Conservation (phyloP, 2,888 invertebrate species). For the Drosophila barbarae region DNA sequence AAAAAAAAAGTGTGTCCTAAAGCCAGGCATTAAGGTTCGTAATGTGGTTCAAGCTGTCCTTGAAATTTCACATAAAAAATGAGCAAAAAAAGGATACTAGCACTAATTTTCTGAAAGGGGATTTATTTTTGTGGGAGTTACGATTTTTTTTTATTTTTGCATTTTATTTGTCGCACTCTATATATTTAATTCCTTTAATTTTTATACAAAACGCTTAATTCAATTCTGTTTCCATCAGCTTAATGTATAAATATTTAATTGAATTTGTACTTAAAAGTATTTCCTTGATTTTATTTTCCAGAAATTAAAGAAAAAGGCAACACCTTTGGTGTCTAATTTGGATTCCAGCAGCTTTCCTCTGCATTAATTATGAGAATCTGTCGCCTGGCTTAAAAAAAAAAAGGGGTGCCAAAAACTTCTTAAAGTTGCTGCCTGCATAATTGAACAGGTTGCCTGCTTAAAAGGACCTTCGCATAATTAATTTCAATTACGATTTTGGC, state of each 20-base stretch:
- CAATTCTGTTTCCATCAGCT: background rate
- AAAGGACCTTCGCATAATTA: conserved; percentile 57
- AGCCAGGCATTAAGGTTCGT: conserved; percentile 23
- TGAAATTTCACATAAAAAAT: conserved; percentile 42
- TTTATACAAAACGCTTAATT: background rate
- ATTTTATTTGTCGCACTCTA: background rate
- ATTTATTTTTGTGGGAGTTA: background rate
- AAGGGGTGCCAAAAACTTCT: conserved; percentile 31
- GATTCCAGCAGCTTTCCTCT: conserved; percentile 6
- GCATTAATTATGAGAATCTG: conserved; percentile 41
- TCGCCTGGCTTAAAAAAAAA: conserved; percentile 11
- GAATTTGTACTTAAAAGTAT: background rate
- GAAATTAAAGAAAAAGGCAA: background rate
- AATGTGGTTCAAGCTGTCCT: conserved; percentile 51
- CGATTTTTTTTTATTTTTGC: background rate
- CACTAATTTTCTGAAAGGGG: background rate
- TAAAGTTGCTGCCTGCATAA: conserved; percentile 51
- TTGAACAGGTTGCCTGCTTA: conserved; percentile 53
- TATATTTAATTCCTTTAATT: background rate
- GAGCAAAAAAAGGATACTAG: background rate
- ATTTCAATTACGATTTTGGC: conserved; percentile 56
- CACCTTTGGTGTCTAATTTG: background rate
- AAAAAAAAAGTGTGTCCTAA: background rate
- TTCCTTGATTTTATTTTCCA: background rate
- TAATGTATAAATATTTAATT: background rate